Base-by-base conservation (phyloP, 2,888 invertebrate species). In the Apodemia duryi region DNA sequence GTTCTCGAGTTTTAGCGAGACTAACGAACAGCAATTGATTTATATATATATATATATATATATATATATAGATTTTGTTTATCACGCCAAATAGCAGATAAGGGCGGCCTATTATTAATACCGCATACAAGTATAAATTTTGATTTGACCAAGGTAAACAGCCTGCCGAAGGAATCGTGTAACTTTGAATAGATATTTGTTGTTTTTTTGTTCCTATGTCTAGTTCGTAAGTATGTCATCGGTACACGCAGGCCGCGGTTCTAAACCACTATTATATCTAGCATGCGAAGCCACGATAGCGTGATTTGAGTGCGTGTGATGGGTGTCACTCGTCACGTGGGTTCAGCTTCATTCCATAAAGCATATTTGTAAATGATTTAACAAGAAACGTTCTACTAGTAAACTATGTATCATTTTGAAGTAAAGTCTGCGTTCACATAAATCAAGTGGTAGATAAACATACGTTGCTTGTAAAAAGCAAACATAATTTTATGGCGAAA, bases 371-470 rank as follows among this genome's bases (percentile, higher is more conserved):
- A 60, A 60, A 32, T 13, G 60, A 49, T 60, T 35, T 9, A 60
- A 21, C 46, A 64, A 11, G 13, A 46, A 46, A 46, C 21, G 64
- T 61, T 60, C 11, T 29, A 60, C 13, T 61, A 61, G 66, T 43
- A 35, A 41, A 13, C 51, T 35, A 57, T 57, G 65, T 66, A 66
- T 66, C 66, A 64, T 65, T 66, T 49, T 43, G 63, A 63, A 60
- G 51, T 65, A 63, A 38, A 64, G 60, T 64, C 57, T n/a, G 63
- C 41, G 66, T 75, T 73, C 72, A 74, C 75, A 73, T 81, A 79
- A 79, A 80, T 78, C 74, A 77, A 71, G 66, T 70, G 69, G 71
- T 68, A 70, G 69, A 70, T 72, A 73, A 73, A 73, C 72, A 70
- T 46, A 62, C 41, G 29, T 65, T 63, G 61, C 63, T 63, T 67